A percentile compares a stretch with the other conserved stretches of the same genome.
phyloP scores from a whole-genome alignment of 1,140 invertebrate species.

The Macrocentrus cingulum region DNA sequence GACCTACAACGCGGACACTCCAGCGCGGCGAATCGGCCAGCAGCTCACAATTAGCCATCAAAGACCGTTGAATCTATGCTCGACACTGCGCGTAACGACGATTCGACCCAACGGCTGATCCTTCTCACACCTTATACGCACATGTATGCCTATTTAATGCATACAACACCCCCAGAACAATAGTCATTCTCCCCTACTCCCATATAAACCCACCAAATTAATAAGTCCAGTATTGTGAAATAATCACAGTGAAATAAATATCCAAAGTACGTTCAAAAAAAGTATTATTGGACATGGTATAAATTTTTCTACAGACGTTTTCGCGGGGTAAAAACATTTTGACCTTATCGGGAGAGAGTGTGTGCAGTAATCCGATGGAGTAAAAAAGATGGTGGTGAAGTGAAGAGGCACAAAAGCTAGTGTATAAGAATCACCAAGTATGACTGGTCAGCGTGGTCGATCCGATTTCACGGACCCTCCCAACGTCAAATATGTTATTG shows the following conservation, averaged over 20 bases:
- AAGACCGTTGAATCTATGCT: constrained; percentile 14
- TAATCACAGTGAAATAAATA: too few species aligned
- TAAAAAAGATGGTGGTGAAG: constrained; percentile 5
- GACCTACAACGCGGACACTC: too few species aligned
- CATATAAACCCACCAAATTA: too few species aligned
- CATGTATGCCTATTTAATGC: neutral
- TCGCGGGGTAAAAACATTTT: too few species aligned
- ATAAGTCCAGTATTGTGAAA: too few species aligned
- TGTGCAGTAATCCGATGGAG: constrained; percentile 8
- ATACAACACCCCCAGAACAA: too few species aligned
- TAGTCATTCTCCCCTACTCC: too few species aligned
- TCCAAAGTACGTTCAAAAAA: too few species aligned
- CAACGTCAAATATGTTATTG: constrained; percentile 55
- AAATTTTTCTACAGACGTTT: too few species aligned
- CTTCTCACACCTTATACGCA: neutral
- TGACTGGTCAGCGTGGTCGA: constrained; percentile 49
- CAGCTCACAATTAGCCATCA: constrained; percentile 16
- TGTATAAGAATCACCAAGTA: constrained; percentile 31
- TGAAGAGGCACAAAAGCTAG: constrained; percentile 5
- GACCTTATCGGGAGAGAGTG: too few species aligned
- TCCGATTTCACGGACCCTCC: constrained; percentile 54
- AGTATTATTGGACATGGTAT: too few species aligned
- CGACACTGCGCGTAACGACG: constrained; percentile 20
- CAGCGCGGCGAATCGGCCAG: neutral
- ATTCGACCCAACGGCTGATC: neutral